phyloP scores from a whole-genome alignment of 1,140 invertebrate species.

The Brachionus paranguensis region DNA sequence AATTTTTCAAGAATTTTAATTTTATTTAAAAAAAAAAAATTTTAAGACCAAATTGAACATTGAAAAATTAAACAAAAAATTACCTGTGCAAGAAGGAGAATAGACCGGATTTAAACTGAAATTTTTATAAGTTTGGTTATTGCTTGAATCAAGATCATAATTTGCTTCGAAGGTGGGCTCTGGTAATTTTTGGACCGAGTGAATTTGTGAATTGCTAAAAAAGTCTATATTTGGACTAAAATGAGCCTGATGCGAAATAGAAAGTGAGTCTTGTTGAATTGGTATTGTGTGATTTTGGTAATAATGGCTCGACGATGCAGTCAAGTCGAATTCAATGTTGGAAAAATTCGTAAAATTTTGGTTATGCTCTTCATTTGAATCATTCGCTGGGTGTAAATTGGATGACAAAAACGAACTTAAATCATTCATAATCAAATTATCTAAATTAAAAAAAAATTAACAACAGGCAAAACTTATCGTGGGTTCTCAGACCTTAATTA shows the following conservation, averaged over 20 bases:
- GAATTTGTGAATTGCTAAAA: background rate
- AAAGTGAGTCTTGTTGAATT: background rate
- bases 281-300: background rate
- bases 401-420: constrained; percentile 28
- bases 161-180: background rate
- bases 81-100: constrained; percentile 12
- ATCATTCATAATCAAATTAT: constrained; percentile 37
- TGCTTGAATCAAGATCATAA: background rate
- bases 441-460: background rate
- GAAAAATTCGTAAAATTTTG: constrained; percentile 16
- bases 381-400: constrained; percentile 2
- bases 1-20: no score
- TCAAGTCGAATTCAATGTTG: background rate
- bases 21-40: background rate
- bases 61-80: background rate
- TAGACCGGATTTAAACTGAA: constrained; percentile 1
- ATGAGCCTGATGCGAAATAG: background rate
- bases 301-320: background rate
- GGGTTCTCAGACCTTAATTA: background rate
- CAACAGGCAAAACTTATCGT: background rate
- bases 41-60: background rate
- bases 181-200: background rate
- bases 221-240: background rate
- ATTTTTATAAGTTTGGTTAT: background rate
- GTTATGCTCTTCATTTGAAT: background rate